Evolutionary conservation across 2,797 vertebrate genomes (phyloP).

Genomic region (Stomatorhinus walkeri): DNA sequence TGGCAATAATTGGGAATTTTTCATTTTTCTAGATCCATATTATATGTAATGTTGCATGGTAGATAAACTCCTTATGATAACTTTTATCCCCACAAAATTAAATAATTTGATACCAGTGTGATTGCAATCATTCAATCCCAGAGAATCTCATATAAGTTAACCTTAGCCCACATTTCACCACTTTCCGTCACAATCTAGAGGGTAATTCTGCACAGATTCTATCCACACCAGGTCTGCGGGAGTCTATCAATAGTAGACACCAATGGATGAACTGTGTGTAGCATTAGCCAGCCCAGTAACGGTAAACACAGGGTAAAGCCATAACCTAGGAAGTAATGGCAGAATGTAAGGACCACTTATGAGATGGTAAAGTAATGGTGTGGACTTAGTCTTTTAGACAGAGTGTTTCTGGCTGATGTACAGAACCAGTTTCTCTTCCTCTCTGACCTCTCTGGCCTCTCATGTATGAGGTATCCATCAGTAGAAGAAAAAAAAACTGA

Average conservation of each 20-base stretch:
- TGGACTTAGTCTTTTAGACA: not conserved
- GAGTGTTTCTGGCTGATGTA: not conserved
- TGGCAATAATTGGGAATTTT: not conserved
- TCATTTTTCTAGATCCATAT: not conserved
- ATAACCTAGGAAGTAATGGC: not conserved
- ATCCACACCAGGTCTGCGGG: not conserved
- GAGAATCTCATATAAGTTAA: not conserved
- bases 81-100: not conserved
- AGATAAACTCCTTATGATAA: not conserved
- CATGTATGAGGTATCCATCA: not conserved
- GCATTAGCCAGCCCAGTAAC: not conserved
- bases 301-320: not conserved
- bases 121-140: not conserved
- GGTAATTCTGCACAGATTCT: not conserved
- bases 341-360: not conserved
- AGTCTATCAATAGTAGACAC: not conserved
- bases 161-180: not conserved
- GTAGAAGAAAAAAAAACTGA: not conserved
- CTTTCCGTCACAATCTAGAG: not conserved
- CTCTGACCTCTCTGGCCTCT: not conserved
- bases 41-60: not conserved
- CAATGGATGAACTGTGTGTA: not conserved
- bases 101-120: not conserved
- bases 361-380: not conserved
- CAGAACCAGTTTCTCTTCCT: not conserved